phyloP scores from a whole-genome alignment of 2,797 vertebrate genomes.

The Danionella dracula region DNA sequence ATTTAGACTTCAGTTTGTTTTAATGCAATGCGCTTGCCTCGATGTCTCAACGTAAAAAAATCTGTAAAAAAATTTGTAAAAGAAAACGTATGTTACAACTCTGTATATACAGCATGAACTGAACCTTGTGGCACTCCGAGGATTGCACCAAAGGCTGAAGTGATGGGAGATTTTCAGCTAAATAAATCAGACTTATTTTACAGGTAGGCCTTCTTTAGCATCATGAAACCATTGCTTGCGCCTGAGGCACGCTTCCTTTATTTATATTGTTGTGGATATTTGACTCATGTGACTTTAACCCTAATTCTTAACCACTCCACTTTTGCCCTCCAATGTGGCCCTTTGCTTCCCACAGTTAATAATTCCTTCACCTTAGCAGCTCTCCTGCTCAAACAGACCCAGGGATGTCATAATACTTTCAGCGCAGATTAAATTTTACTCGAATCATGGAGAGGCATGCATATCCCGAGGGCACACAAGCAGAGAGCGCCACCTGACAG shows the following conservation, averaged over 20 bases:
- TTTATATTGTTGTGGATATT: conserved; percentile 9
- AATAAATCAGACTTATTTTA: not conserved
- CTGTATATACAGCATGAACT: no score
- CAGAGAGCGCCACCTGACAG: conserved; percentile 35
- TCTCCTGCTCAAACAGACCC: conserved; percentile 29
- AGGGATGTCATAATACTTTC: conserved; percentile 26
- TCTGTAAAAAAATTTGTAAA: no score
- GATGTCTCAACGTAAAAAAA: no score
- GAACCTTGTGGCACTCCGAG: not conserved
- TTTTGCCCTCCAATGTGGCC: conserved; percentile 7
- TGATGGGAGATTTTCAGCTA: not conserved
- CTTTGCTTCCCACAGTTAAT: not conserved
- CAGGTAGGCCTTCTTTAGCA: not conserved
- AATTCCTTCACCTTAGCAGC: conserved; percentile 22
- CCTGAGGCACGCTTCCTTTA: not conserved
- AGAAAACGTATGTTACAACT: no score
- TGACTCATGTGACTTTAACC: conserved; percentile 17
- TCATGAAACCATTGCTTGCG: not conserved
- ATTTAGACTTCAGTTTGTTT: no score
- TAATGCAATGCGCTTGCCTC: no score
- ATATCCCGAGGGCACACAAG: conserved; percentile 31
- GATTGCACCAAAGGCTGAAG: not conserved
- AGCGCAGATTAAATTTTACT: conserved; percentile 36
- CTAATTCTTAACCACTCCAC: conserved; percentile 25
- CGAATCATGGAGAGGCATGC: conserved; percentile 13